Conservation (phyloP, 2,113 vertebrate genomes). For the Catharus fuscescens region DNA sequence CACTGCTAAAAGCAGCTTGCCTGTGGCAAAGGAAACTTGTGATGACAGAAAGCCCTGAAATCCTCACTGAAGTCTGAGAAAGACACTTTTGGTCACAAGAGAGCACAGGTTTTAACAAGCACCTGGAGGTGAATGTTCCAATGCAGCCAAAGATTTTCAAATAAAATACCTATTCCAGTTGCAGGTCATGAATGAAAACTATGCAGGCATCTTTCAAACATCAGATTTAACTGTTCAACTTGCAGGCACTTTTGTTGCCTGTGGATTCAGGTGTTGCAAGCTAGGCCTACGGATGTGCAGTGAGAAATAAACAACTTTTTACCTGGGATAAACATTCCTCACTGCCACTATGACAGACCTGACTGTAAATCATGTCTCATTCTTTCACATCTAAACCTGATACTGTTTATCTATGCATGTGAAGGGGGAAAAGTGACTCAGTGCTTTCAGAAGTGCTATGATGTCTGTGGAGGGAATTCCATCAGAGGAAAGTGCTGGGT, state of each 20-base stretch:
- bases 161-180: not conserved
- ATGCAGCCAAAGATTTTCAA: not conserved
- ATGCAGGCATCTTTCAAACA: not conserved
- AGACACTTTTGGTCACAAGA: not conserved
- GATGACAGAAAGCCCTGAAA: not conserved
- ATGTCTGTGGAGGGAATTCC: not conserved
- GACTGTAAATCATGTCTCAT: not conserved
- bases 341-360: fast-evolving
- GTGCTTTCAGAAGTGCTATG: not conserved
- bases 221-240: not conserved
- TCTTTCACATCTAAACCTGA: not conserved
- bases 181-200: not conserved
- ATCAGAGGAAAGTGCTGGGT: not conserved
- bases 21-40: not conserved
- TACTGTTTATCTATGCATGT: not conserved
- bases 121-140: not conserved
- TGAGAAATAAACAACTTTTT: not conserved
- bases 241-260: not conserved
- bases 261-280: not conserved
- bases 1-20: not conserved
- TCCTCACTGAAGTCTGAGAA: not conserved
- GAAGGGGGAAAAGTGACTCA: not conserved
- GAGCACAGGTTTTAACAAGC: not conserved
- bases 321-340: not conserved
- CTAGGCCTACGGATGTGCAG: fast-evolving